Evolutionary conservation across 2,113 vertebrate species (phyloP), one percentile per base, ranked within the genome.

Genomic region (Dasyprocta punctata): DNA sequence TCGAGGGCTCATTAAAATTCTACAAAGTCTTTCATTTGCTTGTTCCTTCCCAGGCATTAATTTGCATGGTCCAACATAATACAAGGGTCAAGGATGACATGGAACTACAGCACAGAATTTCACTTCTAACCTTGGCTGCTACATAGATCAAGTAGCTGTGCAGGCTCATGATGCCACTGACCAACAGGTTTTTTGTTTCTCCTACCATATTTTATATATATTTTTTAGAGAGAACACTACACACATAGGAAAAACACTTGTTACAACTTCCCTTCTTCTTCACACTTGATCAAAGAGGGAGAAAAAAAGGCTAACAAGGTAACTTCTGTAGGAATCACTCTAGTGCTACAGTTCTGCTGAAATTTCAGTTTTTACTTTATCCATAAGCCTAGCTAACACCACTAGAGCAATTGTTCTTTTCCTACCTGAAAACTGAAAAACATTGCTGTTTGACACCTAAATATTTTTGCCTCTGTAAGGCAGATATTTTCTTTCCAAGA

Each of bases 1-100:
- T 73, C 44, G 82, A 92, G 44, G 38, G 26, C 63, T 97, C 89
- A 94, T 94, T 97, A 90, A 97, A 97, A 93, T 90, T 86, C 67
- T 78, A 71, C 73, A 3, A 96, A 88, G 63, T 73, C 73, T 73
- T 95, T 94, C 26, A 67, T 94, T 97, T 87, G 67, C 90, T 96
- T 87, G 47, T 86, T 82, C 85, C 80, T 86, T 95, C 77, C 65
- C 28, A 56, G 60, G 61, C 86, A 75, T 89, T 93, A 6, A 92
- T 97, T 94, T 94, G 77, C 77, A 12, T 84, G 71, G 60, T 24
- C 33, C 78, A n/a, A 89, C 71, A 75, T 92, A 83, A 80, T 36
- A 58, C 90, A 89, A 86, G 78, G 71, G 52, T 93, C 65, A 86
- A 83, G 78, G 71, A 95, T 44, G 71, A 30, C 65, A 8, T n/a